Conservation (phyloP, 2,797 vertebrate genomes). For the Lycodopsis pacificus region DNA sequence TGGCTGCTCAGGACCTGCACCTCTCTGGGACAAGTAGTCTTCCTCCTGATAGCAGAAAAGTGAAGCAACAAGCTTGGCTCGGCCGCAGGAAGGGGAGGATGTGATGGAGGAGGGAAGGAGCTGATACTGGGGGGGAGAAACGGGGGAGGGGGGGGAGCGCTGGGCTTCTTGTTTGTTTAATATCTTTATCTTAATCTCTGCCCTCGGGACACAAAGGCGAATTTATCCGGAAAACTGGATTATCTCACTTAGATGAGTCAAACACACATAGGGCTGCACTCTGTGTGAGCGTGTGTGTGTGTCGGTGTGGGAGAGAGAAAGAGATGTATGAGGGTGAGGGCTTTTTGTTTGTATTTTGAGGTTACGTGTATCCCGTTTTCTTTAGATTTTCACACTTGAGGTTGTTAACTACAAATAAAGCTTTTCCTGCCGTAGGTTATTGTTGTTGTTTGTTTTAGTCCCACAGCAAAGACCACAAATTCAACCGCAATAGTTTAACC, state of each 20-base stretch:
- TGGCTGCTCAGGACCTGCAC: slow-evolving; percentile 26
- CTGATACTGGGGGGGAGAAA: slow-evolving; percentile 49
- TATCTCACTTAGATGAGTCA: slow-evolving; percentile 94
- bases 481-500: neutral
- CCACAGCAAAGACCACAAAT: slow-evolving; percentile 7
- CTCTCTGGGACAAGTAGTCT: slow-evolving; percentile 40
- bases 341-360: slow-evolving; percentile 21
- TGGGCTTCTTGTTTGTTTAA: slow-evolving; percentile 81
- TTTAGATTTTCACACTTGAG: slow-evolving; percentile 34
- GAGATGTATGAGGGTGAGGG: slow-evolving; percentile 34
- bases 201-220: slow-evolving; percentile 91
- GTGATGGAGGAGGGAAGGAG: slow-evolving; percentile 49
- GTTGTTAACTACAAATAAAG: slow-evolving; percentile 26
- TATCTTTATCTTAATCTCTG: slow-evolving; percentile 95
- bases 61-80: slow-evolving; percentile 54
- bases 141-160: slow-evolving; percentile 46
- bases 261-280: slow-evolving; percentile 84
- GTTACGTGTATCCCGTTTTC: slow-evolving; percentile 25
- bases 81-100: slow-evolving; percentile 54
- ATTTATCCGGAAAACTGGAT: slow-evolving; percentile 97
- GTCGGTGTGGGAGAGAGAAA: slow-evolving; percentile 29
- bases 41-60: slow-evolving; percentile 12
- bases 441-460: neutral
- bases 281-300: slow-evolving; percentile 43
- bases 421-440: slow-evolving; percentile 1